phyloP scores from a whole-genome alignment of 2,888 invertebrate species.

The Leptopilina syphax region DNA sequence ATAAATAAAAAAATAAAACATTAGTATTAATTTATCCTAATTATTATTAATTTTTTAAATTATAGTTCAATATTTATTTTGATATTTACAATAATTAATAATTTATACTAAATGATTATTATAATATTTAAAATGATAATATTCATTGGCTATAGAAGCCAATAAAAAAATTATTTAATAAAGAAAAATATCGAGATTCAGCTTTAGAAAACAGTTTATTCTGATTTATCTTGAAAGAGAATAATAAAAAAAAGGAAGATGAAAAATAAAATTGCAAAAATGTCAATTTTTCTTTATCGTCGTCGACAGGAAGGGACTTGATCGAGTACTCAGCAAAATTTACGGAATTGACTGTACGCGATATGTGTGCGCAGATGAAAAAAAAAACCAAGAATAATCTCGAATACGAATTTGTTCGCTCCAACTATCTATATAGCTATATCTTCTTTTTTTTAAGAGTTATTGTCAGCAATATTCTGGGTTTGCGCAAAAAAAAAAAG shows the following conservation, averaged over 20 bases:
- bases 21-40: too few relatives aligned
- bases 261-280: not conserved
- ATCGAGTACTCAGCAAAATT: constrained; percentile 10
- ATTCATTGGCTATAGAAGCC: too few relatives aligned
- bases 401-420: not conserved
- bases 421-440: not conserved
- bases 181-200: not conserved
- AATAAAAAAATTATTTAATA: too few relatives aligned
- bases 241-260: not conserved
- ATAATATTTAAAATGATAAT: too few relatives aligned
- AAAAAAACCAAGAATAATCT: not conserved
- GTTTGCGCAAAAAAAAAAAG: not conserved
- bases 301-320: not conserved
- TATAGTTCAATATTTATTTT: too few relatives aligned
- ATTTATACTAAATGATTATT: too few relatives aligned
- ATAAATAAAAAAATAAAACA: too few relatives aligned
- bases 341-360: not conserved
- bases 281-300: constrained; percentile 1
- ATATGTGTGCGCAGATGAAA: not conserved
- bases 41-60: too few relatives aligned
- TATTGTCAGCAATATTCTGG: constrained; percentile 1
- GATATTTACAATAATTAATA: too few relatives aligned
- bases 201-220: not conserved
- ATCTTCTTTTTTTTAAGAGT: not conserved
- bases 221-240: not conserved